Conservation (phyloP, 92 coral and sea anemone species). For the Chrysogorgia sp. region DNA sequence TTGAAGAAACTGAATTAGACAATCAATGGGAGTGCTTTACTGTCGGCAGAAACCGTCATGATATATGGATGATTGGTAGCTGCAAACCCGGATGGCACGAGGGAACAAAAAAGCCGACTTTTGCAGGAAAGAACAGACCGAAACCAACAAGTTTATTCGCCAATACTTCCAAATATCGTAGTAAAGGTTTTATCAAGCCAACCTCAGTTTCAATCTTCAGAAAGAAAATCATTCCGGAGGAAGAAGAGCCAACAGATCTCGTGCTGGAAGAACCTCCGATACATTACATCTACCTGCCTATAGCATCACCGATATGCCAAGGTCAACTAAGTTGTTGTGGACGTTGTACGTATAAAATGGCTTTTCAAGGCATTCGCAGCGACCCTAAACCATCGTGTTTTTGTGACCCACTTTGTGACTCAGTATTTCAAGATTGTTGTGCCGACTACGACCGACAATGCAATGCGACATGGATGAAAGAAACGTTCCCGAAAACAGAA, state of each 20-base stretch:
- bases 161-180: too few species aligned
- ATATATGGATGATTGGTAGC: not conserved
- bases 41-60: not conserved
- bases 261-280: too few species aligned
- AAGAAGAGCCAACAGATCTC: too few species aligned
- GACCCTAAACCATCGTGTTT: not conserved
- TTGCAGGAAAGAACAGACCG: too few species aligned
- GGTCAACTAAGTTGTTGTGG: constrained; percentile 6
- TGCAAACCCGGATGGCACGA: not conserved
- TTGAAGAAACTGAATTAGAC: not conserved
- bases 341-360: not conserved
- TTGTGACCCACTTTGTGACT: constrained; percentile 11
- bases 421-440: constrained; percentile 16
- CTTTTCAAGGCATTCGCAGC: not conserved
- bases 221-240: too few species aligned
- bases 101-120: not conserved
- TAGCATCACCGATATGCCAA: not conserved
- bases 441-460: constrained; percentile 20
- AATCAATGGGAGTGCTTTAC: not conserved
- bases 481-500: not conserved
- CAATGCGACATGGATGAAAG: not conserved
- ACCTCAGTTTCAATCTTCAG: too few species aligned
- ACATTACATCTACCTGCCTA: not conserved
- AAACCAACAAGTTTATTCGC: too few species aligned
- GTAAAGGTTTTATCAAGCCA: too few species aligned